phyloP scores from a whole-genome alignment of 2,113 vertebrate species.

The Vidua chalybeata region DNA sequence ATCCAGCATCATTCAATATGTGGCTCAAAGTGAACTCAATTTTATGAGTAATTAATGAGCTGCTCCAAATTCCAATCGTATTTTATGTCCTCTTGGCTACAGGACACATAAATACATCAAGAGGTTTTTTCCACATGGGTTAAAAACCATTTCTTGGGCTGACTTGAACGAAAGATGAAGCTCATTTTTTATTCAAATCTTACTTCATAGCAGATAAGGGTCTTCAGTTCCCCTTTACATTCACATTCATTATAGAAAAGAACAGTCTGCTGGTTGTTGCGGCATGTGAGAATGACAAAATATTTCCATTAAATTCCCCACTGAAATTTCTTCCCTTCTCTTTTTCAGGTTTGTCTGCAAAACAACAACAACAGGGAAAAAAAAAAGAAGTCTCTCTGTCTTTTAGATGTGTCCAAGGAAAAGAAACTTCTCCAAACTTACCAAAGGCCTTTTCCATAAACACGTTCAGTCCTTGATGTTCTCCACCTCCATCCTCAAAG shows the following conservation, averaged over 20 bases:
- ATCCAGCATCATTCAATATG: slow-evolving; percentile 13
- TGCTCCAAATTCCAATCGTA: neutral
- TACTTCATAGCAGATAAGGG: neutral
- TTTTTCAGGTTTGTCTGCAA: neutral
- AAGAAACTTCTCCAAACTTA: neutral
- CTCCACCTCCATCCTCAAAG: neutral
- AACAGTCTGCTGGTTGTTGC: neutral
- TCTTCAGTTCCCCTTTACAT: neutral
- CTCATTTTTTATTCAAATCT: neutral
- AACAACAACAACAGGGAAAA: neutral
- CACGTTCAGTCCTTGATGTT: neutral
- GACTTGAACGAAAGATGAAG: neutral
- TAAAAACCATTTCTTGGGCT: neutral
- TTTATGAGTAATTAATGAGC: neutral
- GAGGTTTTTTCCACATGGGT: neutral
- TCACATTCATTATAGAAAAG: neutral
- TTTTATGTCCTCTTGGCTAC: neutral
- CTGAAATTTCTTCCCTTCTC: neutral
- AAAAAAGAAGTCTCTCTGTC: neutral
- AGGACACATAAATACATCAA: neutral
- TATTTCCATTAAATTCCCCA: neutral
- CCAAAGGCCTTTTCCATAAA: neutral
- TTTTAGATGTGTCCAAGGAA: neutral
- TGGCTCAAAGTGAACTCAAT: neutral
- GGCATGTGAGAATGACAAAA: neutral